Conservation (phyloP, 1,140 invertebrate genomes). For the Anagrus nilaparvatae region DNA sequence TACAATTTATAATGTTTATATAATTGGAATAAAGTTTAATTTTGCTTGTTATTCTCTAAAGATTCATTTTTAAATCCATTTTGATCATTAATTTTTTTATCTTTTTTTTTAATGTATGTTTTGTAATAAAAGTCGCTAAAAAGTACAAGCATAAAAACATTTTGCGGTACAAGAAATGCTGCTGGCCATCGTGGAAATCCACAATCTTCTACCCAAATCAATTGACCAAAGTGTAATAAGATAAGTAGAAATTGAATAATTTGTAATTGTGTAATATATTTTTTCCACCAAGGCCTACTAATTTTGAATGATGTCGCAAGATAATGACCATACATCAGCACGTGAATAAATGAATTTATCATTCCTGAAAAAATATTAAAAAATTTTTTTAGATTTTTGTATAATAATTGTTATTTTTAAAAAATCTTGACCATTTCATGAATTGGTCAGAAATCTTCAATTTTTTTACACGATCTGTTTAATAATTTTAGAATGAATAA, state of each 20-base stretch:
- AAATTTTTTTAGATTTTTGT: not conserved
- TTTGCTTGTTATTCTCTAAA: too few relatives aligned
- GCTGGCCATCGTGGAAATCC: slow-evolving; percentile 55
- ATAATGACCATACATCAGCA: slow-evolving; percentile 76
- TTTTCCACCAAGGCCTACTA: slow-evolving; percentile 60
- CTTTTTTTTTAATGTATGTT: slow-evolving; percentile 52
- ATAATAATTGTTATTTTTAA: not conserved
- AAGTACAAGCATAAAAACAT: slow-evolving; percentile 66
- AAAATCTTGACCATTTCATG: too few relatives aligned
- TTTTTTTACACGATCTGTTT: too few relatives aligned
- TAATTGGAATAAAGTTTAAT: too few relatives aligned
- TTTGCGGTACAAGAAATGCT: slow-evolving; percentile 55
- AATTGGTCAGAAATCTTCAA: too few relatives aligned
- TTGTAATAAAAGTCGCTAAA: slow-evolving; percentile 82
- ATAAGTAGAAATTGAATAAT: slow-evolving; percentile 67
- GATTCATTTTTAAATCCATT: too few relatives aligned
- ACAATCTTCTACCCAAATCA: slow-evolving; percentile 61
- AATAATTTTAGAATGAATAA: too few relatives aligned
- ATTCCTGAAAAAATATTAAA: slow-evolving; percentile 43
- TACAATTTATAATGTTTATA: too few relatives aligned
- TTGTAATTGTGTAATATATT: slow-evolving; percentile 63
- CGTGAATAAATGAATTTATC: slow-evolving; percentile 65
- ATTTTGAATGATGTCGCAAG: slow-evolving; percentile 49
- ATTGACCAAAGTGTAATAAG: slow-evolving; percentile 53
- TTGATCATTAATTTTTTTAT: slow-evolving; percentile 8